Conservation (phyloP, 2,113 vertebrate species). For the Vombatus ursinus region DNA sequence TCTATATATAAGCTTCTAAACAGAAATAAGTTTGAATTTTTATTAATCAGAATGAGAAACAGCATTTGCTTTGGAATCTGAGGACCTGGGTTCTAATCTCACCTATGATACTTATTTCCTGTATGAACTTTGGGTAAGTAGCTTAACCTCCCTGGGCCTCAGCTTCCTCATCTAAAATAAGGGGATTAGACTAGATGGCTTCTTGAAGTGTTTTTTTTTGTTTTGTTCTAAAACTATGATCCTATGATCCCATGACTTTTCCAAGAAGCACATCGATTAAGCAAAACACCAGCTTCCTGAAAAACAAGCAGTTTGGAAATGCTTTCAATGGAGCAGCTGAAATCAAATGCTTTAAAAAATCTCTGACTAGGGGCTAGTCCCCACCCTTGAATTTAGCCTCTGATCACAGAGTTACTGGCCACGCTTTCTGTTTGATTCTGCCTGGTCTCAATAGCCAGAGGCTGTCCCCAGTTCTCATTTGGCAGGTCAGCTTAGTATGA, state of each 20-base stretch:
- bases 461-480: background rate
- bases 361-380: background rate
- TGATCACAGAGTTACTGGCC: background rate
- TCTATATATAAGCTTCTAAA: too few species aligned
- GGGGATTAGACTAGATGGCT: background rate
- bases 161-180: background rate
- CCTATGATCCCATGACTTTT: background rate
- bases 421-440: background rate
- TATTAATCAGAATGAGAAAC: background rate
- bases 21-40: background rate
- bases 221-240: background rate
- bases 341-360: background rate
- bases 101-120: background rate
- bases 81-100: background rate
- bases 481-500: background rate
- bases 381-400: background rate
- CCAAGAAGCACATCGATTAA: background rate
- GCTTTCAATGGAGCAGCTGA: background rate
- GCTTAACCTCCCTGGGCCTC: background rate
- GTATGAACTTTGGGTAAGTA: background rate
- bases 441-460: background rate
- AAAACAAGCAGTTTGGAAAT: background rate
- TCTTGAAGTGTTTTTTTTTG: background rate
- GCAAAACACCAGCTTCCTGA: background rate
- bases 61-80: background rate